These are phyloP conservation scores for Antechinus flavipes DNA, from an alignment of 2,113 vertebrate genomes.

Conservation along the genomic window DNA sequence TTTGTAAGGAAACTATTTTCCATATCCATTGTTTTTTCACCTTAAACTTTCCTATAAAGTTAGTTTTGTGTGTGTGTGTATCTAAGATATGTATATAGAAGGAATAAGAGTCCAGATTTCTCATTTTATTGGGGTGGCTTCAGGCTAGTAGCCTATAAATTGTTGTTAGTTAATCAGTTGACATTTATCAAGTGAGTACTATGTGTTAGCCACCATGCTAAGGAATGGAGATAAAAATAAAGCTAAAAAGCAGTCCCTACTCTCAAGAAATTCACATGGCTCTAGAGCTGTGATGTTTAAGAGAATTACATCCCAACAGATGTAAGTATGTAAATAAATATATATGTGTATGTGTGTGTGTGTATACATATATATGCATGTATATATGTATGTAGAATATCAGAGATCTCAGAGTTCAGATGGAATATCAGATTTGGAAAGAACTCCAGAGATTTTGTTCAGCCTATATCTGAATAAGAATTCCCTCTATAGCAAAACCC, in stretches of 20 bases:
- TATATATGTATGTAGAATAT: too few relatives aligned
- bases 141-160: not conserved
- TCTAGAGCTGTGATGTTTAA: not conserved
- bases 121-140: not conserved
- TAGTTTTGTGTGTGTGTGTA: too few relatives aligned
- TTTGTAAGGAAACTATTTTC: not conserved
- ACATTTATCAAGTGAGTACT: not conserved
- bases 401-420: not conserved
- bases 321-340: too few relatives aligned
- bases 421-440: not conserved
- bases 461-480: not conserved
- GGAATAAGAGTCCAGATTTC: not conserved
- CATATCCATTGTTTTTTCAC: not conserved
- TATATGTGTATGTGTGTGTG: too few relatives aligned
- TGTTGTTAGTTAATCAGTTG: not conserved
- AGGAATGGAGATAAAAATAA: not conserved
- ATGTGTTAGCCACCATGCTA: not conserved
- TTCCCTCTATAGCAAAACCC: not conserved
- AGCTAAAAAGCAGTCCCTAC: not conserved
- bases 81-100: not conserved
- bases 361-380: not conserved
- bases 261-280: not conserved
- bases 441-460: not conserved
- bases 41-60: not conserved
- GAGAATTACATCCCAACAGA: not conserved